A percentile compares a stretch with the other conserved stretches of the same genome.
Evolutionary conservation across 2,797 vertebrate species (phyloP).

Genomic region (Acestrorhynchus altus): DNA sequence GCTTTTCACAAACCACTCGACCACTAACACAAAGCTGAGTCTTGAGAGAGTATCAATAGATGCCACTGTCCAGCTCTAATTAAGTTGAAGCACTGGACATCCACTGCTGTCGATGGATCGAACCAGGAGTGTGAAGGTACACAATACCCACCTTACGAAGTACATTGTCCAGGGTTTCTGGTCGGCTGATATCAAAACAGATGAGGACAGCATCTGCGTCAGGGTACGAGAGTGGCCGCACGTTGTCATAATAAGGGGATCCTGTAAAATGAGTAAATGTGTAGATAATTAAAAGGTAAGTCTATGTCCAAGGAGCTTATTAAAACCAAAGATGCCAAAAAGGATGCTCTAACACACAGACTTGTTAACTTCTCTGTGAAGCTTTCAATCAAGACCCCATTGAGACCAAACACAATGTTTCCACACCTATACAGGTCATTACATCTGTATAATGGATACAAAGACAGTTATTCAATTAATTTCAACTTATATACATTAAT

Average conservation of each 20-base stretch:
- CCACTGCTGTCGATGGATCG: not conserved
- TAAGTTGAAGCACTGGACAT: conserved; percentile 6
- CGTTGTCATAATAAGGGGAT: conserved; percentile 90
- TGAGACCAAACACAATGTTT: too few relatives aligned
- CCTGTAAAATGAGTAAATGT: conserved; percentile 70
- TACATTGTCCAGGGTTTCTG: conserved; percentile 90
- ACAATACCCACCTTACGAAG: conserved; percentile 84
- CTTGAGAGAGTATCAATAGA: conserved; percentile 39
- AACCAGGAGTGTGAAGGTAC: not conserved
- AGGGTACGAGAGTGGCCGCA: conserved; percentile 89
- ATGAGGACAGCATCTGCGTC: conserved; percentile 90
- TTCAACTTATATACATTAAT: too few relatives aligned
- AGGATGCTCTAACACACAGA: too few relatives aligned
- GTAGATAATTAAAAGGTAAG: not conserved
- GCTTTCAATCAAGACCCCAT: too few relatives aligned
- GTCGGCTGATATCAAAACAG: conserved; percentile 90
- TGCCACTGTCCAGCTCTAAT: conserved; percentile 5
- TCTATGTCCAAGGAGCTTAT: too few relatives aligned
- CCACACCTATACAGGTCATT: too few relatives aligned
- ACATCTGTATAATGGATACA: too few relatives aligned
- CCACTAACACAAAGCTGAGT: conserved; percentile 34
- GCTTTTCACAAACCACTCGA: conserved; percentile 41
- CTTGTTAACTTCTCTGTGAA: too few relatives aligned
- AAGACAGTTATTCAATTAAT: too few relatives aligned
- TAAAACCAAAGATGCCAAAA: not conserved